phyloP scores from a whole-genome alignment of 2,113 vertebrate genomes.

The Cephalopholis sonnerati region DNA sequence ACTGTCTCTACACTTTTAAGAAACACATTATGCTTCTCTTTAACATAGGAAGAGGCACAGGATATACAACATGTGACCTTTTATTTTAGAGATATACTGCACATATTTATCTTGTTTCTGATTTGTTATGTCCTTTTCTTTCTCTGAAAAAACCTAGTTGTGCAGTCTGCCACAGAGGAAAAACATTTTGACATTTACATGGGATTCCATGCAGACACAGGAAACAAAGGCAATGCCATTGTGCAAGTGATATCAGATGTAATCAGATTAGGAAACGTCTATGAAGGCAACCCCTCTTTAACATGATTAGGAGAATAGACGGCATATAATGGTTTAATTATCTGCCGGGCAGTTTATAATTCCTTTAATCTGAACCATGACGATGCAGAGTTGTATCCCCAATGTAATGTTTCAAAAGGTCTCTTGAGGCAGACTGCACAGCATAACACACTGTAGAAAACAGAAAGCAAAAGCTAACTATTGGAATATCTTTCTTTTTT shows the following conservation, averaged over 20 bases:
- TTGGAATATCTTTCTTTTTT: neutral
- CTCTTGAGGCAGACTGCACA: neutral
- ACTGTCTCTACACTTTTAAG: neutral
- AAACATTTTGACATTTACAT: conserved; percentile 23
- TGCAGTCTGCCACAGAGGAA: neutral
- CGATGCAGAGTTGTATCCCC: conserved; percentile 3
- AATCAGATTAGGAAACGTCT: conserved; percentile 54
- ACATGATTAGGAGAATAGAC: conserved; percentile 55
- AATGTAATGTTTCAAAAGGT: neutral
- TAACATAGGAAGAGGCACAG: neutral
- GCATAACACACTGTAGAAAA: neutral
- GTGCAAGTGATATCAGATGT: conserved; percentile 17
- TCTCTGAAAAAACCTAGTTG: neutral
- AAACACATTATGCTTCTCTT: neutral
- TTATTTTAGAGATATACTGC: neutral
- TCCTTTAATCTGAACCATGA: conserved; percentile 10
- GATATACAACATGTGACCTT: neutral
- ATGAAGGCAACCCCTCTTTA: conserved; percentile 37
- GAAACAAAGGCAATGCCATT: conserved; percentile 40
- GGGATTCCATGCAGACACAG: neutral
- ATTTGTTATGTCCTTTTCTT: neutral
- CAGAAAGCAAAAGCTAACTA: neutral
- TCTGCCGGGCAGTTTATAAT: conserved; percentile 9
- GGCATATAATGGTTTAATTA: conserved; percentile 46
- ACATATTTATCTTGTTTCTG: neutral